Percentiles rank a stretch among this genome's conserved stretches.
Evolutionary conservation across 2,888 invertebrate species (phyloP).

Genomic region (Drosophila atripex): DNA sequence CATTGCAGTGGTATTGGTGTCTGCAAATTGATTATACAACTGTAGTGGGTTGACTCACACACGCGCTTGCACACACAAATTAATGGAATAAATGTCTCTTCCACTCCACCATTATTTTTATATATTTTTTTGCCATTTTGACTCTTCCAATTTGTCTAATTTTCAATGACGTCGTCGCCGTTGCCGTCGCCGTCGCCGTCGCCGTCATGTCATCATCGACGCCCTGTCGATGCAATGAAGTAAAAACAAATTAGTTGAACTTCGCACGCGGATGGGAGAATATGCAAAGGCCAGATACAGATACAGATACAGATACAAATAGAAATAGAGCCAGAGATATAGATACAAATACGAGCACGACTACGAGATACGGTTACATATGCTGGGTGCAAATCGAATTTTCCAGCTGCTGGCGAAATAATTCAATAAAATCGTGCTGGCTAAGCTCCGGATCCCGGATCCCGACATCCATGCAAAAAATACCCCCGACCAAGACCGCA

Average conservation of each 20-base stretch:
- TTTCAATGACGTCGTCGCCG: slow-evolving; percentile 68
- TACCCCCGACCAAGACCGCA: slow-evolving; percentile 25
- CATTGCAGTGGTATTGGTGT: slow-evolving; percentile 24
- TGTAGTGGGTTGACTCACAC: slow-evolving; percentile 21
- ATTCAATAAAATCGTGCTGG: slow-evolving; percentile 74
- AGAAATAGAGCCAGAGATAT: background rate
- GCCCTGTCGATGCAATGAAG: slow-evolving; percentile 49
- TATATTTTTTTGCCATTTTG: slow-evolving; percentile 63
- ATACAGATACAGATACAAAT: slow-evolving; percentile 8
- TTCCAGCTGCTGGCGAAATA: slow-evolving; percentile 77
- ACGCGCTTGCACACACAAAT: slow-evolving; percentile 6
- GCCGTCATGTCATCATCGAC: slow-evolving; percentile 22
- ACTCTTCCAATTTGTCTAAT: slow-evolving; percentile 77
- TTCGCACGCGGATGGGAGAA: slow-evolving; percentile 44
- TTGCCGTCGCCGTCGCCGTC: background rate
- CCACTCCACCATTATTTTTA: slow-evolving; percentile 34
- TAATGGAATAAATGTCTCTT: slow-evolving; percentile 38
- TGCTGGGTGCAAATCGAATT: slow-evolving; percentile 70
- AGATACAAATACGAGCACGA: slow-evolving; percentile 4
- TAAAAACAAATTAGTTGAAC: slow-evolving; percentile 70
- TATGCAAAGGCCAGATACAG: slow-evolving; percentile 10
- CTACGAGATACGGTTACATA: slow-evolving; percentile 21
- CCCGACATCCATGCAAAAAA: slow-evolving; percentile 37
- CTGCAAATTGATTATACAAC: slow-evolving; percentile 66
- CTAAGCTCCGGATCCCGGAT: slow-evolving; percentile 45